phyloP scores from a whole-genome alignment of 1,140 invertebrate species.

The Drosophila nannoptera region DNA sequence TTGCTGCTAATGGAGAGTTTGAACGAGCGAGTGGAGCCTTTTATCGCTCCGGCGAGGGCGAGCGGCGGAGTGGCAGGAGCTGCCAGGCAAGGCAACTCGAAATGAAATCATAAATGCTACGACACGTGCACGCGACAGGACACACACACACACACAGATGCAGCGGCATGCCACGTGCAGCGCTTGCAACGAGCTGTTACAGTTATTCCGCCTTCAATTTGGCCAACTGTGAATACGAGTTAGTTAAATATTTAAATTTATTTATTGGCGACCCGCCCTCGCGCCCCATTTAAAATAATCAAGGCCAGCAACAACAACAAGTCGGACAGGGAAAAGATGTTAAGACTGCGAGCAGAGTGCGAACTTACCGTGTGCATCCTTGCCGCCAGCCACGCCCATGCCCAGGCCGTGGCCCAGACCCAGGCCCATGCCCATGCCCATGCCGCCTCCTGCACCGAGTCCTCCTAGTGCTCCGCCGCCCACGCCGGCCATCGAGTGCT shows the following conservation, averaged over 20 bases:
- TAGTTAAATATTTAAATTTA: slow-evolving; percentile 77
- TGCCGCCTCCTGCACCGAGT: slow-evolving; percentile 4
- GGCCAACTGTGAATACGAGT: slow-evolving; percentile 42
- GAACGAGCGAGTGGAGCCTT: slow-evolving; percentile 37
- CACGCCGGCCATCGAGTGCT: slow-evolving; percentile 65
- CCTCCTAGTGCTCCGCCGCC: slow-evolving; percentile 16
- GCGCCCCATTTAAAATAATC: slow-evolving; percentile 67
- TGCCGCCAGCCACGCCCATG: slow-evolving; percentile 46
- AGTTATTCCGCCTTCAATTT: slow-evolving; percentile 9
- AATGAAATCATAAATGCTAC: slow-evolving; percentile 73
- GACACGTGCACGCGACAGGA: slow-evolving; percentile 58
- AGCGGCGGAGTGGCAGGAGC: background rate
- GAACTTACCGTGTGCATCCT: slow-evolving; percentile 77
- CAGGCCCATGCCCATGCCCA: slow-evolving; percentile 15
- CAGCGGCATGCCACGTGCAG: slow-evolving; percentile 21
- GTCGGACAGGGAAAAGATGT: too few species aligned
- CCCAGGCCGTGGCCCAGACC: slow-evolving; percentile 28
- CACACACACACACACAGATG: slow-evolving; percentile 16
- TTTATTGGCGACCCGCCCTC: slow-evolving; percentile 54
- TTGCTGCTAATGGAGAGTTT: slow-evolving; percentile 65
- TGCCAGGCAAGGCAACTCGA: slow-evolving; percentile 21
- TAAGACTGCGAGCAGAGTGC: slow-evolving; percentile 19
- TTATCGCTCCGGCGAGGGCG: background rate
- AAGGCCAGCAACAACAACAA: slow-evolving; percentile 41
- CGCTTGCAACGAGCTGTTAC: slow-evolving; percentile 58